Evolutionary conservation across 2,797 vertebrate species (phyloP).

Genomic region (Champsocephalus gunnari): DNA sequence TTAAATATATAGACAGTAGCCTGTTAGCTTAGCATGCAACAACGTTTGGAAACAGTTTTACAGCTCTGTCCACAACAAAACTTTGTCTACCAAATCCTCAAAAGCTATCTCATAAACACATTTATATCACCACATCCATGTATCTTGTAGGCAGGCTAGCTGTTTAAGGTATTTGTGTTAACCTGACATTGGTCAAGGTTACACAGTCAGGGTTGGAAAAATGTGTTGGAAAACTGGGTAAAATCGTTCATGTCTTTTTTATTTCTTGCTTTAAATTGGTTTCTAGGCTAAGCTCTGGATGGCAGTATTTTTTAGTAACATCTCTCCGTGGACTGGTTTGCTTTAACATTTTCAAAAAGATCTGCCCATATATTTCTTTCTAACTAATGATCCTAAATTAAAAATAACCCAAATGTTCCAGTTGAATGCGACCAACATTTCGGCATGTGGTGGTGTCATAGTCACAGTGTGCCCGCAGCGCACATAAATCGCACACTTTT

Average conservation of each 20-base stretch:
- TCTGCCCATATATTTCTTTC: neutral
- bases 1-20: no score
- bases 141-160: no score
- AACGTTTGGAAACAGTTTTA: no score
- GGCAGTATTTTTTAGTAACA: neutral
- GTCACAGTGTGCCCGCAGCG: slow-evolving; percentile 36
- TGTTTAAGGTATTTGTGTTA: neutral
- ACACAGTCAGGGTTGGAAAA: neutral
- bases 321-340: neutral
- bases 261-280: neutral
- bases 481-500: slow-evolving; percentile 60
- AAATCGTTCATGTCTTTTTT: neutral
- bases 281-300: neutral
- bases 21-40: no score
- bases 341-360: slow-evolving; percentile 8
- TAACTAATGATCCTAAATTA: slow-evolving; percentile 6
- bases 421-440: slow-evolving; percentile 26
- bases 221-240: neutral
- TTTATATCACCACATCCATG: no score
- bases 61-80: no score
- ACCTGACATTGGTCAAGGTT: neutral
- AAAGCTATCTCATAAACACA: no score
- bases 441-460: slow-evolving; percentile 7
- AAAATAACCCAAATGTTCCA: slow-evolving; percentile 33
- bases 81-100: no score